Conservation (phyloP, 2,797 vertebrate species). For the Coccyzus lansbergi region DNA sequence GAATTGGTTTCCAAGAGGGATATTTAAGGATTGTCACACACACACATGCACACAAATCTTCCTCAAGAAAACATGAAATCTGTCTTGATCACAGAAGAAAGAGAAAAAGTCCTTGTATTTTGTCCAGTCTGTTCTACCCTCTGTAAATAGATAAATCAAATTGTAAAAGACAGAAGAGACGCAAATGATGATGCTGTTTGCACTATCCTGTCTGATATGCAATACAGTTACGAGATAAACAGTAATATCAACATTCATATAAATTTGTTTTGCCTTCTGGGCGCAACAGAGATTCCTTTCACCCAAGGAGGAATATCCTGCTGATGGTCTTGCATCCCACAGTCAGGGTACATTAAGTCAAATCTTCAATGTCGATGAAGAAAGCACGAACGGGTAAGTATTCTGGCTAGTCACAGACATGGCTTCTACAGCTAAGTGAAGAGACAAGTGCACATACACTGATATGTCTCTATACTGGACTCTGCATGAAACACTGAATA, state of each 20-base stretch:
- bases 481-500: not conserved
- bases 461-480: not conserved
- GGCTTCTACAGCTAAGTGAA: not conserved
- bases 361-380: not conserved
- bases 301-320: conserved; percentile 73
- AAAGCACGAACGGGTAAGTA: not conserved
- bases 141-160: not conserved
- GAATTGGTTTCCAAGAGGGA: not conserved
- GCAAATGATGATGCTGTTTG: not conserved
- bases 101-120: not conserved
- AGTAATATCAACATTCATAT: not conserved
- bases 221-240: not conserved
- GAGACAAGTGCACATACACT: not conserved
- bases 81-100: not conserved
- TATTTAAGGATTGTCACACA: not conserved
- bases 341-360: conserved; percentile 22
- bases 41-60: too few relatives aligned
- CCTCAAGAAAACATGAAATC: not conserved
- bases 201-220: not conserved
- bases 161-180: not conserved
- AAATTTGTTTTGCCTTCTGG: not conserved
- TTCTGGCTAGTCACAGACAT: not conserved
- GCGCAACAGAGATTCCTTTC: conserved; percentile 47
- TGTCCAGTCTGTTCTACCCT: not conserved
- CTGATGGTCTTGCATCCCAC: conserved; percentile 70